Base-by-base conservation (phyloP, 2,888 invertebrate genomes). In the Gnatocerus cornutus region DNA sequence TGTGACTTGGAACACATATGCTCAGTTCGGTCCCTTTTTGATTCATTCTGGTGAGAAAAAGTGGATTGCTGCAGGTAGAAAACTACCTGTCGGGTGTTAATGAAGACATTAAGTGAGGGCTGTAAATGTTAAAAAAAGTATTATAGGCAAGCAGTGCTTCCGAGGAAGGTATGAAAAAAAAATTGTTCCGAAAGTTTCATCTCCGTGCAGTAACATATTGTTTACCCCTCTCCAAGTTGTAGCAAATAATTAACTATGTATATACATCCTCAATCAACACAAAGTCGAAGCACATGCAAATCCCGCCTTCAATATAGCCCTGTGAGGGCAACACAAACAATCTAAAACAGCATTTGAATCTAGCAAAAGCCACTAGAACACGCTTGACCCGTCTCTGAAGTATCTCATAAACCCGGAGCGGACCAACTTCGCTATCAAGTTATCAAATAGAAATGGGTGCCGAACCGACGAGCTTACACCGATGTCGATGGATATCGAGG, bases 301-400 rank as follows among this genome's bases (percentile, higher is more conserved):
- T 69, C 58, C 59, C 65, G 46, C 43, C 30, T 64, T 65, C 59
- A 69, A 69, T 69, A 65, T 69, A 52, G 55, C 37, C 46, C 65
- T 63, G 55, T 55, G 71, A 76, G 77, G 76, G 74, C 76, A 76
- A 71, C 71, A 74, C 76, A 77, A 77, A 76, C 77, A 76, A 76
- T 76, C 76, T 76, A 76, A 76, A 76, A 74, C 75, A 78, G 75
- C 75, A 78, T 80, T 78, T 76, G 79, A 78, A 79, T 77, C 76
- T 76, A 73, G 75, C 72, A 75, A 76, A 73, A 74, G 74, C 78
- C 78, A 73, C 77, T 80, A 70, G 76, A 77, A 73, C 76, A 73
- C 77, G 79, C 74, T 74, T 76, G 76, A 77, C 76, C 77, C 76
- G 74, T 74, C 66, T 59, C 39, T 59, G 65, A 68, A 74, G 75